Conservation (phyloP, 1,140 invertebrate genomes). For the Leptinotarsa defecta region DNA sequence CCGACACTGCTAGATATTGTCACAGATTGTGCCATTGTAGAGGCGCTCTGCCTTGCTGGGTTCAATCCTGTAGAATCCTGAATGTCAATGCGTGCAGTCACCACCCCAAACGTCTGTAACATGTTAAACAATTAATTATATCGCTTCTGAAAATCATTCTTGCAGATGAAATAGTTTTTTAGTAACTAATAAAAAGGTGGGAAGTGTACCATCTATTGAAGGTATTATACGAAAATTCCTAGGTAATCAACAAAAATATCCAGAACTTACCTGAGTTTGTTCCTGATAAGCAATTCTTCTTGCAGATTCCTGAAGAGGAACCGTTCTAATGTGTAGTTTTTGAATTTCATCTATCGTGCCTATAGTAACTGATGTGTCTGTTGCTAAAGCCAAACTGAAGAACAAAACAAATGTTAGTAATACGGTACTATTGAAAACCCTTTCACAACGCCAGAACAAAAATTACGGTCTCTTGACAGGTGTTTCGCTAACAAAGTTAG, state of each 20-base stretch:
- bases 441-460: too few species aligned
- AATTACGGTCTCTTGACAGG: too few species aligned
- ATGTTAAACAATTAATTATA: too few species aligned
- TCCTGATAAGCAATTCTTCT: slow-evolving; percentile 95
- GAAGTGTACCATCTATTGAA: too few species aligned
- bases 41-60: slow-evolving; percentile 75
- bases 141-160: too few species aligned
- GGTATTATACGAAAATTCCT: too few species aligned
- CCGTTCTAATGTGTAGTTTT: slow-evolving; percentile 94
- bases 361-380: slow-evolving; percentile 91
- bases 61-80: slow-evolving; percentile 72
- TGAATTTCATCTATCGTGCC: slow-evolving; percentile 99
- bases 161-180: too few species aligned
- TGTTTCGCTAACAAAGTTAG: too few species aligned
- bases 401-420: background rate
- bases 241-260: too few species aligned
- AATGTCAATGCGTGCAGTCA: slow-evolving; percentile 87
- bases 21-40: slow-evolving; percentile 70
- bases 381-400: slow-evolving; percentile 87
- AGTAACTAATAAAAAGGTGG: too few species aligned
- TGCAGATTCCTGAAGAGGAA: slow-evolving; percentile 92
- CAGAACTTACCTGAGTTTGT: slow-evolving; percentile 69
- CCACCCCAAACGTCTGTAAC: slow-evolving; percentile 87
- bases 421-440: background rate
- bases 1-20: slow-evolving; percentile 59